Evolutionary conservation across 1,140 invertebrate species (phyloP), one percentile per base, ranked within the genome.

Genomic region (Pseudomyrmex gracilis): DNA sequence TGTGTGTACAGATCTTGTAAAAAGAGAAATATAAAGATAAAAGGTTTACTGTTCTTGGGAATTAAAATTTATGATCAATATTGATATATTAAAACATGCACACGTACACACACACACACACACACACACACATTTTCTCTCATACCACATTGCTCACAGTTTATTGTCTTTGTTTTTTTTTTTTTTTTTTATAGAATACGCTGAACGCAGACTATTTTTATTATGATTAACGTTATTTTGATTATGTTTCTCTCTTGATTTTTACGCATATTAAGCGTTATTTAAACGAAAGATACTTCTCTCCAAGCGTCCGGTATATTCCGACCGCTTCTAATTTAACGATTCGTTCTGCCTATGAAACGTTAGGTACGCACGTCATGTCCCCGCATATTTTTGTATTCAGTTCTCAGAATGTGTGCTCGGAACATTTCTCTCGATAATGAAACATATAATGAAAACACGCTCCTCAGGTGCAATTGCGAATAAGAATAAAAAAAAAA

Each of bases 281-380:
- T 55, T 73, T 84, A 80, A 80, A 87, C 86, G 70, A 87, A 87
- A 86, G 86, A 87, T 87, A 86, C 63, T 55, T 84, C 67, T 74
- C 45, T 51, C n/a, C 63, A 49, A 49, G 45, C 57, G n/a, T n/a
- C 74, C 24, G 34, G 61, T 24, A n/a, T 45, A 60, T 45, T 43
- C 17, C 24, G 49, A 58, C 73, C 55, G 73, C n/a, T 66, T 85
- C 70, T 47, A 77, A 83, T 77, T 77, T 76, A 83, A 55, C 73
- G 20, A 15, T 17, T 47, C 20, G 8, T 15, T 20, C 55, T 22
- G 55, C 67, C 57, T 73, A 58, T 20, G 58, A 47, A 61, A 61
- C 58, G 49, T 82, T 57, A 60, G 49, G 22, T 51, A 73, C 53
- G 15, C 55, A 49, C 20, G 77, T n/a, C 47, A 45, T 47, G 55